Evolutionary conservation across 2,797 vertebrate species (phyloP).

Genomic region (Phylloscopus collybita): DNA sequence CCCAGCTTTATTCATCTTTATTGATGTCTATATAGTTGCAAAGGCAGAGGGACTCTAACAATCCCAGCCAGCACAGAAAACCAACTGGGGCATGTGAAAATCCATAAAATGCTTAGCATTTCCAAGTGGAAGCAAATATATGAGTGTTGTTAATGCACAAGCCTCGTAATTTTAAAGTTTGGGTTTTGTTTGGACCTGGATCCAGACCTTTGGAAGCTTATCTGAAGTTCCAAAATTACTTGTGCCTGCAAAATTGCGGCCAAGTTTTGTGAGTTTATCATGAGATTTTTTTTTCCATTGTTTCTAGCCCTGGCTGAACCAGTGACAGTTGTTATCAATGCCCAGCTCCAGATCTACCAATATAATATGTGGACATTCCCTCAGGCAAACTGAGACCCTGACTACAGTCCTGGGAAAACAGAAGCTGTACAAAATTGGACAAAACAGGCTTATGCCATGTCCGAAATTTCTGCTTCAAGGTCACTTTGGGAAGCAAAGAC

Average conservation of each 20-base stretch:
- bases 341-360: not conserved
- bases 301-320: not conserved
- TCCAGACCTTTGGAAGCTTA: constrained; percentile 37
- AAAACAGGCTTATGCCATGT: not conserved
- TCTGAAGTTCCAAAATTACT: constrained; percentile 35
- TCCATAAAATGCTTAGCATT: constrained; percentile 44
- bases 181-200: constrained; percentile 45
- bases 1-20: constrained; percentile 56
- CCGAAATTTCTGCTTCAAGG: not conserved
- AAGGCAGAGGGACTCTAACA: constrained; percentile 3
- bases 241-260: constrained; percentile 11
- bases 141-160: not conserved
- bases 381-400: not conserved
- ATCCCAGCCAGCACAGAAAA: not conserved
- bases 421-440: not conserved
- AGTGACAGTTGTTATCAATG: not conserved
- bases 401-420: not conserved
- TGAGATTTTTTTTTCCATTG: not conserved
- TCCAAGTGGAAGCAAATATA: constrained; percentile 9
- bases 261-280: not conserved
- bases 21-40: constrained; percentile 55
- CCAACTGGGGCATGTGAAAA: constrained; percentile 37
- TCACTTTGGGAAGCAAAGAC: not conserved
- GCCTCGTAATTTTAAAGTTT: not conserved
- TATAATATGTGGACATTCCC: not conserved